Conservation (phyloP, 2,797 vertebrate genomes). For the Paedocypris micromegethes region DNA sequence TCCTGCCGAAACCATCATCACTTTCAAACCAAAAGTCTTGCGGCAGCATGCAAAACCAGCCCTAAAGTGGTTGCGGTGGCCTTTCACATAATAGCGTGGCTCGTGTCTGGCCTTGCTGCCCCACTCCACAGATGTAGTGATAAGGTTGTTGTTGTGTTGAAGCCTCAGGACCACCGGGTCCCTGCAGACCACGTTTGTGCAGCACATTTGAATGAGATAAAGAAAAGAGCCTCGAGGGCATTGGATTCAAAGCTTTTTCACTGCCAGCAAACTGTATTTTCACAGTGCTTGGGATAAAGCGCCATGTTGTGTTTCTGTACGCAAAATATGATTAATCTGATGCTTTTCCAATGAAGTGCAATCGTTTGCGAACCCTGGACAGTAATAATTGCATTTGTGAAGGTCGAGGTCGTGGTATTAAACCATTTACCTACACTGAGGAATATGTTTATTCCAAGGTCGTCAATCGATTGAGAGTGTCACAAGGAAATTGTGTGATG, state of each 20-base stretch:
- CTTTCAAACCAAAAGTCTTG: slow-evolving; percentile 2
- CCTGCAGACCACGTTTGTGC: slow-evolving; percentile 31
- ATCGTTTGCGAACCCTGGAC: slow-evolving; percentile 3
- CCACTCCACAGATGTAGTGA: slow-evolving; percentile 38
- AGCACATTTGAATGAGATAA: slow-evolving; percentile 40
- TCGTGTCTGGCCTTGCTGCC: slow-evolving; percentile 31
- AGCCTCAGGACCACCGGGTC: slow-evolving; percentile 41
- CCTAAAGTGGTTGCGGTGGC: slow-evolving; percentile 26
- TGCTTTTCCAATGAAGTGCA: slow-evolving; percentile 23
- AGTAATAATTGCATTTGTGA: slow-evolving; percentile 19
- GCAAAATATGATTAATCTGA: slow-evolving; percentile 39
- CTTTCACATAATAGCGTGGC: slow-evolving; percentile 32
- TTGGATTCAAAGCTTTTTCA: slow-evolving; percentile 38
- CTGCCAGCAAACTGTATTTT: slow-evolving; percentile 23
- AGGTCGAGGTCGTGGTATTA: slow-evolving; percentile 18
- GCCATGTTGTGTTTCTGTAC: slow-evolving; percentile 20
- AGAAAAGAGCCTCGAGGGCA: slow-evolving; percentile 27
- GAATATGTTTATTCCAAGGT: not conserved
- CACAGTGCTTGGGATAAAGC: slow-evolving; percentile 19
- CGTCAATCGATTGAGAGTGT: slow-evolving; percentile 2
- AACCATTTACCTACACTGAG: slow-evolving; percentile 11
- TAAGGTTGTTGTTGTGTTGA: slow-evolving; percentile 42
- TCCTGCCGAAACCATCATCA: not conserved
- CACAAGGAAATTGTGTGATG: slow-evolving; percentile 1
- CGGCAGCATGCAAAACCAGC: slow-evolving; percentile 32